Evolutionary conservation across 2,113 vertebrate species (phyloP), one percentile per base, ranked within the genome.

Genomic region (Pongo abelii): DNA sequence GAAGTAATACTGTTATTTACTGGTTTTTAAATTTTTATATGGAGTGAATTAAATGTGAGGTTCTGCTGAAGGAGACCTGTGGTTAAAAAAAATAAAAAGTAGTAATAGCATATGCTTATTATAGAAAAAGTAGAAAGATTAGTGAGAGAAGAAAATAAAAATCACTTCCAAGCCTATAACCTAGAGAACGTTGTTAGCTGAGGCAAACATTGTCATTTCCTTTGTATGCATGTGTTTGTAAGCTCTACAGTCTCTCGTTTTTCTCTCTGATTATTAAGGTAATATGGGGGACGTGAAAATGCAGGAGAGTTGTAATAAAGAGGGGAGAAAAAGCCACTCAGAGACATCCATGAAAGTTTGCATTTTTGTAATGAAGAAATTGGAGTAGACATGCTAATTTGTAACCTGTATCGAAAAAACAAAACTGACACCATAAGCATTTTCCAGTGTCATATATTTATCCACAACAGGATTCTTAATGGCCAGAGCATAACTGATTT

Each of bases 101-200:
- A 32, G n/a, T 69, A 67, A 64, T 16, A 61, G 1, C 18, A 67
- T 81, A 38, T 16, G 1, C 43, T 67, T 94, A 11, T 85, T 83
- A 57, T 38, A 61, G 67, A 61, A 74, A 38, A 81, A 55, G 40
- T 94, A 40, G 46, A 89, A 85, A 67, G 52, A 20, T 64, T 57
- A 50, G 38, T 48, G 52, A 89, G 78, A 89, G 61, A 94, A 81
- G 52, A 40, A 74, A 94, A 79, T 61, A 61, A 86, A 87, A 87
- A 46, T 77, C 14, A 61, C 10, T 80, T 78, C 59, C 38, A 81
- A 5, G 59, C 8, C 12, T 86, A 10, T 48, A 80, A 5, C 20
- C 10, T 92, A 59, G 30, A 72, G 27, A 55, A 40, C 27, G 3
- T 89, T 92, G 3, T 89, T 89, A 52, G 52, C 48, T 46, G 14